A percentile compares a stretch with the other conserved stretches of the same genome.
phyloP scores from a whole-genome alignment of 1,140 invertebrate genomes.

The Drosophila orosa region DNA sequence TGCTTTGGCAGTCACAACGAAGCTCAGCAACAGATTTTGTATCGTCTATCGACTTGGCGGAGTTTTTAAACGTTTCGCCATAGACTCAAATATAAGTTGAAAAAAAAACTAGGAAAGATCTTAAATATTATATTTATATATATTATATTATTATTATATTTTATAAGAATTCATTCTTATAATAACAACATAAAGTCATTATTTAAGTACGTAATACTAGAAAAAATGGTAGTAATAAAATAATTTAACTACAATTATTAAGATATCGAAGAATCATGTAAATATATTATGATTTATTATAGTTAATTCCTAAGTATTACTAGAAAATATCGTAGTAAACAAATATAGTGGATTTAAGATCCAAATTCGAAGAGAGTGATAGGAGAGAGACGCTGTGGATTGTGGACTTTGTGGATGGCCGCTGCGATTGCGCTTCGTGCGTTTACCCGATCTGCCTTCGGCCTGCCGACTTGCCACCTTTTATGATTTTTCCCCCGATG shows the following conservation, averaged over 20 bases:
- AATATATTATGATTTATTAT: not conserved
- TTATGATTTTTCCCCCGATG: not conserved
- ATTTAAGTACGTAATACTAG: too few relatives aligned
- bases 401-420: not conserved
- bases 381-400: not conserved
- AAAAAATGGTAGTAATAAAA: too few relatives aligned
- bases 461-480: not conserved
- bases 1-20: conserved; percentile 1
- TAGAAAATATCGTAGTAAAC: not conserved
- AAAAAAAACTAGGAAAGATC: accelerated
- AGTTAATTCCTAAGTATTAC: not conserved
- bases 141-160: too few relatives aligned
- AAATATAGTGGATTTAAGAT: not conserved
- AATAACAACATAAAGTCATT: not conserved
- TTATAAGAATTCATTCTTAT: not conserved
- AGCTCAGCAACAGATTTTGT: not conserved
- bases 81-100: not conserved
- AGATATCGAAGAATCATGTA: not conserved
- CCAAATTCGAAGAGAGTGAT: not conserved
- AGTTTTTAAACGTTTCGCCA: not conserved
- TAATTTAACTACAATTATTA: too few relatives aligned
- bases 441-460: not conserved
- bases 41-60: not conserved
- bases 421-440: not conserved
- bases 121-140: too few relatives aligned